Percentiles rank a stretch among this genome's conserved stretches.
These are phyloP conservation scores for Clistopyga incitator DNA, from an alignment of 2,888 invertebrate genomes.

Conservation along the genomic window DNA sequence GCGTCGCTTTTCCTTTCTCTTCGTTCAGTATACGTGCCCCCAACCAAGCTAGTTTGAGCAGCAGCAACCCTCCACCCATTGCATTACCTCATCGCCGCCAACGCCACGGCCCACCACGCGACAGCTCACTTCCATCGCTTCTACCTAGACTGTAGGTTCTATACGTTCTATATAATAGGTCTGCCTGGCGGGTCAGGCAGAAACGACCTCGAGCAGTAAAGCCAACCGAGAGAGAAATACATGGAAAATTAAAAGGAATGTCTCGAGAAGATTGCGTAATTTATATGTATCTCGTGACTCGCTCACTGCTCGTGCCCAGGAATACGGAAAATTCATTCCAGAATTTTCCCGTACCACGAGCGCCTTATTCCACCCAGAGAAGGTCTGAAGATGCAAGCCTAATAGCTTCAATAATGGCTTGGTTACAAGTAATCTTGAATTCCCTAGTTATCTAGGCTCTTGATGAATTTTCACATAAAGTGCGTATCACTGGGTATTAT, in stretches of 20 bases:
- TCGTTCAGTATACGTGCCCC: constrained; percentile 61
- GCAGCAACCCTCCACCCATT: constrained; percentile 38
- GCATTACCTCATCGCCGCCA: constrained; percentile 64
- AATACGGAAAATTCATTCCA: constrained; percentile 62
- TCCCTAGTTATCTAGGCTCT: constrained; percentile 51
- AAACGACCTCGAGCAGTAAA: neutral
- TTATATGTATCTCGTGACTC: constrained; percentile 59
- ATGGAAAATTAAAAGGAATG: constrained; percentile 59
- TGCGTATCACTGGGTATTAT: constrained; percentile 3
- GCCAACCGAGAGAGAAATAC: constrained; percentile 15
- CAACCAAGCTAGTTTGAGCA: neutral
- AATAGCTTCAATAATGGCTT: constrained; percentile 48
- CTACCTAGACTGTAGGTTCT: constrained; percentile 32
- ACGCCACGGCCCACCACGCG: constrained; percentile 67
- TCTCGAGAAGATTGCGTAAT: constrained; percentile 56
- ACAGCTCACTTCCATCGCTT: constrained; percentile 39
- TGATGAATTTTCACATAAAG: constrained; percentile 50
- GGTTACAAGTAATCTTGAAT: constrained; percentile 29
- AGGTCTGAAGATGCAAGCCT: constrained; percentile 33
- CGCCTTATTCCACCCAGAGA: neutral
- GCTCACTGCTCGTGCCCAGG: constrained; percentile 34
- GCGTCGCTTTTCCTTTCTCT: constrained; percentile 54
- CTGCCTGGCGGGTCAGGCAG: constrained; percentile 12
- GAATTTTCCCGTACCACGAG: constrained; percentile 16
- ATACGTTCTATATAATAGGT: constrained; percentile 9